A percentile compares a stretch with the other conserved stretches of the same genome.
phyloP scores from a whole-genome alignment of 1,140 invertebrate species.

The Wasmannia auropunctata region DNA sequence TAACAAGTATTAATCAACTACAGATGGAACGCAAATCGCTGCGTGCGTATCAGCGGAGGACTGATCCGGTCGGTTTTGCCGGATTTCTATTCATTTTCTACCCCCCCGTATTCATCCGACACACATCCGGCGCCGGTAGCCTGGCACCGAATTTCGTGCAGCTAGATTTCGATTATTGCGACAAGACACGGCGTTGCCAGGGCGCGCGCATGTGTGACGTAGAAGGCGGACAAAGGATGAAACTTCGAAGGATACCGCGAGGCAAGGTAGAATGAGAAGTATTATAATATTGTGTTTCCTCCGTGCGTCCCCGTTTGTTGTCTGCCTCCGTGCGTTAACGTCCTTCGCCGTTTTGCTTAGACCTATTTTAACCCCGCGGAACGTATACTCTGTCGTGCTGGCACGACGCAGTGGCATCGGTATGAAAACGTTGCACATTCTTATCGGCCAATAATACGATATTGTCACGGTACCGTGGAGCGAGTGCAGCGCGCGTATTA shows the following conservation, averaged over 20 bases:
- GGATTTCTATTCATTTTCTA: background rate
- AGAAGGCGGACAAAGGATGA: background rate
- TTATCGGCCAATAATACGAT: constrained; percentile 65
- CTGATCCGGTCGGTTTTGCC: background rate
- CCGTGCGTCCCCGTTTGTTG: background rate
- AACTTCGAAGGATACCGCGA: background rate
- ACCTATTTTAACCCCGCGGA: constrained; percentile 49
- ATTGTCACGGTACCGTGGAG: constrained; percentile 50
- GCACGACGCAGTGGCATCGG: constrained; percentile 27
- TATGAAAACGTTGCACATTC: constrained; percentile 55
- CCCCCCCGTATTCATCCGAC: too few relatives aligned
- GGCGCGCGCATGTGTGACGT: background rate
- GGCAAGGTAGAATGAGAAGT: background rate
- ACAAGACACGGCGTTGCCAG: background rate
- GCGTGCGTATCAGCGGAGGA: background rate
- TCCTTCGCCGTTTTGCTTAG: constrained; percentile 16
- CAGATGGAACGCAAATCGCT: background rate
- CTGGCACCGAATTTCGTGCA: constrained; percentile 19
- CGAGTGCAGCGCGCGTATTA: background rate
- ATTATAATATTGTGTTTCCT: constrained; percentile 21
- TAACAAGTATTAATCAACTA: background rate
- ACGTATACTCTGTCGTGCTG: constrained; percentile 31
- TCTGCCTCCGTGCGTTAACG: background rate
- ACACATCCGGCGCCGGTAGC: background rate
- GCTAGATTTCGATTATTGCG: constrained; percentile 7